Evolutionary conservation across 1,140 invertebrate genomes (phyloP).

Genomic region (Hesperophylax magnus): DNA sequence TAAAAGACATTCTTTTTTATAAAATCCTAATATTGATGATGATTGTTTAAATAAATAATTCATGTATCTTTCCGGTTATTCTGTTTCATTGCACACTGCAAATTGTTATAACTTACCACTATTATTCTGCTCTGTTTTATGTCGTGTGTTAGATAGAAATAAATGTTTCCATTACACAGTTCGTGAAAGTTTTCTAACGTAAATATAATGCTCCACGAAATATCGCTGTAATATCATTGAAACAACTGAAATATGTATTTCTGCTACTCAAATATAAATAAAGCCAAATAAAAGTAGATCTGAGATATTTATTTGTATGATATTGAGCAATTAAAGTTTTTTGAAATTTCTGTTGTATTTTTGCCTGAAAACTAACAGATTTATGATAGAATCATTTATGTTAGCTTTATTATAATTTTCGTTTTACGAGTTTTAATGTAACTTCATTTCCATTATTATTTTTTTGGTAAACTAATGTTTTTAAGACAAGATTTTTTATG

Average conservation of each 20-base stretch:
- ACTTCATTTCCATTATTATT: too few species aligned
- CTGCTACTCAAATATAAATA: background rate
- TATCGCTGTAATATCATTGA: background rate
- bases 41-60: too few species aligned
- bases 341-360: background rate
- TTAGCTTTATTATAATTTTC: too few species aligned
- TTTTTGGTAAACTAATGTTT: too few species aligned
- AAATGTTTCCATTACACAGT: slow-evolving; percentile 19
- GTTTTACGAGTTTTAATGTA: too few species aligned
- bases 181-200: background rate
- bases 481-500: too few species aligned
- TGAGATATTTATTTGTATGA: background rate
- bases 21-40: too few species aligned
- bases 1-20: too few species aligned
- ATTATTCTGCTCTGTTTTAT: slow-evolving; percentile 2
- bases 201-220: background rate
- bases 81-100: background rate
- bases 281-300: background rate
- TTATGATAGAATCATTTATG: background rate
- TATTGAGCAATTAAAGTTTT: background rate
- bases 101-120: background rate
- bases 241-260: background rate
- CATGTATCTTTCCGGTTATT: background rate
- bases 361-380: background rate
- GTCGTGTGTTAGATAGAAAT: slow-evolving; percentile 4